Evolutionary conservation across 2,888 invertebrate species (phyloP).

Genomic region (Cheilosia scutellata): DNA sequence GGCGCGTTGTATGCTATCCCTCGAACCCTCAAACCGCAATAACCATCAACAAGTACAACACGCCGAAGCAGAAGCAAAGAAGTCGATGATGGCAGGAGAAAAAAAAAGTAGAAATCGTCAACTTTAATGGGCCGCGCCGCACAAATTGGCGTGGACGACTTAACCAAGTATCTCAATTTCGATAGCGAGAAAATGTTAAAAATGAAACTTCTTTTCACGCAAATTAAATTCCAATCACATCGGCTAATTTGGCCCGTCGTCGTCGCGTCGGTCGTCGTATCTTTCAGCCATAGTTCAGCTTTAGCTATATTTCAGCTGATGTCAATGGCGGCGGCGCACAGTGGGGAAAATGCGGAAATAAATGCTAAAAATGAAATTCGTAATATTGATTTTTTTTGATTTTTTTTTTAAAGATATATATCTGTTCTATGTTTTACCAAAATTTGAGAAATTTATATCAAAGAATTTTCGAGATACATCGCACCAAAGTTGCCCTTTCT

Average conservation of each 20-base stretch:
- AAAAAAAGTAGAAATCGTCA: conserved; percentile 69
- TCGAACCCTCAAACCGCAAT: conserved; percentile 12
- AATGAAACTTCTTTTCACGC: conserved; percentile 68
- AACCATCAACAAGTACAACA: not conserved
- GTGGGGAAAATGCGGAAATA: too few relatives aligned
- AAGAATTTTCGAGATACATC: too few relatives aligned
- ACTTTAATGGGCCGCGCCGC: conserved; percentile 43
- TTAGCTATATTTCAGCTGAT: conserved; percentile 19
- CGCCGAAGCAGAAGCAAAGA: not conserved
- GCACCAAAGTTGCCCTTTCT: too few relatives aligned
- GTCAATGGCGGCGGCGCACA: not conserved
- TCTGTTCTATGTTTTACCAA: too few relatives aligned
- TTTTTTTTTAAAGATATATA: too few relatives aligned
- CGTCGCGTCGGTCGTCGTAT: not conserved
- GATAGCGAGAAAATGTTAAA: conserved; percentile 59
- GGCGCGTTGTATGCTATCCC: conserved; percentile 6
- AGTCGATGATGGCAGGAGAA: not conserved
- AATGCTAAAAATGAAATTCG: too few relatives aligned
- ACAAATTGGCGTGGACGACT: conserved; percentile 71
- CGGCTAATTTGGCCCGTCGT: conserved; percentile 49
- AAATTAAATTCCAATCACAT: conserved; percentile 74
- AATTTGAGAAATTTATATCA: too few relatives aligned
- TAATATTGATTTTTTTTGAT: too few relatives aligned
- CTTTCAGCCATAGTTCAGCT: conserved; percentile 56
- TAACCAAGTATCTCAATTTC: conserved; percentile 55